Percentiles rank a stretch among this genome's conserved stretches.
These are phyloP conservation scores for Drosophila hydei DNA, from an alignment of 1,140 invertebrate species.

Conservation along the genomic window DNA sequence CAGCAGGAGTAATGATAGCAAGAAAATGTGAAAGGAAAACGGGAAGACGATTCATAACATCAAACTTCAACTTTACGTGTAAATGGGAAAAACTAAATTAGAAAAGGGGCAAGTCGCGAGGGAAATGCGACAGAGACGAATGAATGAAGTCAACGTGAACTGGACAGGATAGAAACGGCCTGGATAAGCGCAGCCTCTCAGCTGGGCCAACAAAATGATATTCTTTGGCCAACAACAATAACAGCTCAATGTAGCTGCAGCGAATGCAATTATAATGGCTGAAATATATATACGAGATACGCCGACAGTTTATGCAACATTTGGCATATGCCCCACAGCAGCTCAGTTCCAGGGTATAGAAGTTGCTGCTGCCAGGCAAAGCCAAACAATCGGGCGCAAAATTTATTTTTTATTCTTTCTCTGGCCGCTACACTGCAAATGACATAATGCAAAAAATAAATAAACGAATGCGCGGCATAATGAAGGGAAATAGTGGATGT, in stretches of 20 bases:
- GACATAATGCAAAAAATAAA: constrained; percentile 76
- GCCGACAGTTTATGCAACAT: not conserved
- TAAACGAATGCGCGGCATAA: constrained; percentile 53
- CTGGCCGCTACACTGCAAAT: constrained; percentile 54
- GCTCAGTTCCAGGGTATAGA: constrained; percentile 1
- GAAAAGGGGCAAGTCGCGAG: constrained; percentile 29
- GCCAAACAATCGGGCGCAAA: constrained; percentile 12
- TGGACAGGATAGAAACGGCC: not conserved
- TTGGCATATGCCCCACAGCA: not conserved
- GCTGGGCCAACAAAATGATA: constrained; percentile 76
- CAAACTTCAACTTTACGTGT: constrained; percentile 52
- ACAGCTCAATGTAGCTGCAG: constrained; percentile 2
- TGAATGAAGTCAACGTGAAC: constrained; percentile 63
- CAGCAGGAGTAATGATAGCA: constrained; percentile 26
- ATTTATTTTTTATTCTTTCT: not conserved
- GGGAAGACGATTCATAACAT: constrained; percentile 47
- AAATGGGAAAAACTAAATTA: constrained; percentile 62
- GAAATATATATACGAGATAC: no score
- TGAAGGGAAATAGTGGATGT: constrained; percentile 37
- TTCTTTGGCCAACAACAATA: constrained; percentile 56
- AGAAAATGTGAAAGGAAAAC: constrained; percentile 3
- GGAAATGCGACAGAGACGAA: constrained; percentile 63
- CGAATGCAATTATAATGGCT: constrained; percentile 1
- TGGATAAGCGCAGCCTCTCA: constrained; percentile 32
- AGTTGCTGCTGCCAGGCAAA: not conserved